Base-by-base conservation (phyloP, 2,888 invertebrate species). In the Epistrophe eligans region DNA sequence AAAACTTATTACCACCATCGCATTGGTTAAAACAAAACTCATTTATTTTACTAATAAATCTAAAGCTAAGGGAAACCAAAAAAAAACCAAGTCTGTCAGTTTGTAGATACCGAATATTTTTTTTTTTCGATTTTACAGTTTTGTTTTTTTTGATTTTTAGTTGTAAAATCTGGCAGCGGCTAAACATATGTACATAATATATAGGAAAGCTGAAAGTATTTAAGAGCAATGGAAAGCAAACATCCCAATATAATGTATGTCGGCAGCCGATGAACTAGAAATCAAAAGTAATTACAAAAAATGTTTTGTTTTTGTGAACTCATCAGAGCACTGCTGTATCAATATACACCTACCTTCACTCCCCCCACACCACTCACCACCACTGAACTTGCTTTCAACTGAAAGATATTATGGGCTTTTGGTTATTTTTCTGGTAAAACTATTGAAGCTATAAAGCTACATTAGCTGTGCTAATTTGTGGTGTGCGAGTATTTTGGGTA, bases 21-120 rank as follows among this genome's bases (percentile, higher is more conserved):
- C 24, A 32, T 43, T 24, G 60, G 84, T n/a, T 45, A 45, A 10
- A 1, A n/a, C 71, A 32, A 81, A 81, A 62, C 60, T 85, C 71
- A 81, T 84, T 84, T 72, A 80, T 79, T 60, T 72, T 76, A 52
- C 84, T 77, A 60, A 77, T 77, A 60, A 77, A 84, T 80, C 67
- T 70, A 85, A 72, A 80, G 24, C 77, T 5, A 32, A 6, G 9
- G 62, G 32, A 40, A 35, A 55, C 19, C 28, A 70, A 64, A 70
- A 72, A 9, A 66, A 70, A 11, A 70, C 32, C 32, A 24, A 24
- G 24, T 8, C 19, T 50, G 17, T 35, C 9, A 35, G 35, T 5
- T 11, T 32, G 19, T 4, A 24, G 2, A 24, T 3, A 24, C 3
- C 1, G 24, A 3, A 24, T 24, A 24, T 3, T 24, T 24, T 24